Evolutionary conservation across 1,140 invertebrate species (phyloP), one percentile per base, ranked within the genome.

Genomic region (Drosophila pectinifera): DNA sequence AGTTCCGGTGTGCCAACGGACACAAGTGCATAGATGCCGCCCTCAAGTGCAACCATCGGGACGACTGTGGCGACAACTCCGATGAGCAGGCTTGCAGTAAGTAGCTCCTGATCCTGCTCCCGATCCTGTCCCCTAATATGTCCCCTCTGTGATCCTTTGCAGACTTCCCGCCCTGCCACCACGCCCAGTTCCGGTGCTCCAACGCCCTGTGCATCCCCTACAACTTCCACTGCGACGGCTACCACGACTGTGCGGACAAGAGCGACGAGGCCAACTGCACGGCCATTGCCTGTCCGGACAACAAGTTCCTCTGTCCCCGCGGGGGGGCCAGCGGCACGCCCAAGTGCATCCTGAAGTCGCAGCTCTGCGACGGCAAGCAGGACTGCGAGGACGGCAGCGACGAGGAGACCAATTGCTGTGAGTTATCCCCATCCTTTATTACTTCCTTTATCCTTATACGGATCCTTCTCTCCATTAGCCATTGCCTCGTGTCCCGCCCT

Each of bases 381-480:
- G 98, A 99, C 91, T 99, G 98, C 88, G 95, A 95, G 38, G 97
- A 98, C 91, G 96, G 95, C 16, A 96, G 96, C 14, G 98, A 99
- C 91, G 98, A 99, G 93, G 96, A 96, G 74, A 93, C 94, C 14
- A 95, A 95, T 46, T 98, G 97, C 92, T 98, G 97, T 98, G 92
- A 97, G 96, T 3, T 46, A 13, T 28, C 13, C n/a, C n/a, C n/a
- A n/a, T n/a, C n/a, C n/a, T n/a, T n/a, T n/a, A n/a, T n/a, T n/a
- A n/a, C n/a, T n/a, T n/a, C n/a, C n/a, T n/a, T n/a, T n/a, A n/a
- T n/a, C n/a, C n/a, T n/a, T n/a, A n/a, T n/a, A n/a, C n/a, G n/a
- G n/a, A n/a, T n/a, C n/a, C n/a, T n/a, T n/a, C n/a, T n/a, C n/a
- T n/a, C n/a, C n/a, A n/a, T n/a, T n/a, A n/a, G 97, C 96, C 4